phyloP scores from a whole-genome alignment of 2,888 invertebrate genomes.

The Operophtera brumata region DNA sequence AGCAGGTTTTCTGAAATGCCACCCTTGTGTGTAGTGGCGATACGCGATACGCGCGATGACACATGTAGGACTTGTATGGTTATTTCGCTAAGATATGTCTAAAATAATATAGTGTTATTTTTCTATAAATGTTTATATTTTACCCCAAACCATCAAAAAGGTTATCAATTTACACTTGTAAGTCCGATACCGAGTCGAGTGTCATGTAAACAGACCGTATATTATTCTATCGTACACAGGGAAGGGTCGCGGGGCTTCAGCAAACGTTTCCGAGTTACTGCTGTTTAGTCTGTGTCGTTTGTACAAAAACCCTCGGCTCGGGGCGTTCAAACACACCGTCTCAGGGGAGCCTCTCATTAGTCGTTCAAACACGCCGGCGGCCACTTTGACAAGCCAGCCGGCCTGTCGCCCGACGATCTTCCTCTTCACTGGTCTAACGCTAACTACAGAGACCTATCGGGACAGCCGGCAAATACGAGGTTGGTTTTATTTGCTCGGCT shows the following conservation, averaged over 20 bases:
- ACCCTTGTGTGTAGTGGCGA: too few species aligned
- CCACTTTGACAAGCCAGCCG: constrained; percentile 72
- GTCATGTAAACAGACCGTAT: constrained; percentile 1
- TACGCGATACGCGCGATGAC: too few species aligned
- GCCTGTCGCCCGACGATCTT: constrained; percentile 58
- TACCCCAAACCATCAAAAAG: neutral
- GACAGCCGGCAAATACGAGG: constrained; percentile 63
- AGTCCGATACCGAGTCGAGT: neutral
- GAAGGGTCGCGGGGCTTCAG: constrained; percentile 4
- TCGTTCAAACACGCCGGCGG: constrained; percentile 78
- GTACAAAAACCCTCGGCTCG: constrained; percentile 58
- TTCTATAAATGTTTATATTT: too few species aligned
- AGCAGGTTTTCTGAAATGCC: too few species aligned
- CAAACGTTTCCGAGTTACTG: constrained; percentile 1
- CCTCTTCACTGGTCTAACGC: constrained; percentile 70
- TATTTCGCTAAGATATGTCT: too few species aligned
- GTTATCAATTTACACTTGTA: neutral
- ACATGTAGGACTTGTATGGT: too few species aligned
- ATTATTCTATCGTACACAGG: constrained; percentile 1
- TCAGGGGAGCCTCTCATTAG: constrained; percentile 79
- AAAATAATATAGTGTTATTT: too few species aligned
- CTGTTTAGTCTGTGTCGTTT: constrained; percentile 3
- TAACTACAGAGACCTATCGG: constrained; percentile 64
- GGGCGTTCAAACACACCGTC: constrained; percentile 72
- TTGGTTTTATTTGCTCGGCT: constrained; percentile 51